A percentile compares a stretch with the other conserved stretches of the same genome.
phyloP scores from a whole-genome alignment of 2,797 vertebrate species.

The Fratercula arctica region DNA sequence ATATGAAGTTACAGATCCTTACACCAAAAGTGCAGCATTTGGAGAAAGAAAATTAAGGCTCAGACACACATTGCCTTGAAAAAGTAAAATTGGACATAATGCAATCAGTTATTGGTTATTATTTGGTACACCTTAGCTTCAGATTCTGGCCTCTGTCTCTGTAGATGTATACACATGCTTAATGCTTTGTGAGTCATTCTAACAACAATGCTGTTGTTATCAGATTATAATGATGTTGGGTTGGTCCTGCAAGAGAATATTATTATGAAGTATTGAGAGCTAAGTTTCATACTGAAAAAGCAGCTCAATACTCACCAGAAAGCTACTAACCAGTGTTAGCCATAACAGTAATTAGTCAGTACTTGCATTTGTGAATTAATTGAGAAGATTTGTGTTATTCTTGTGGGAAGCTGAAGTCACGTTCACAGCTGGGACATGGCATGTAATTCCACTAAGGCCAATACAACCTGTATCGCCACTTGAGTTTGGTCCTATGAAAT shows the following conservation, averaged over 20 bases:
- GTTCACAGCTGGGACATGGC: neutral
- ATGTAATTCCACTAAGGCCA: neutral
- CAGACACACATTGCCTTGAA: neutral
- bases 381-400: neutral
- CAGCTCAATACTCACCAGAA: neutral
- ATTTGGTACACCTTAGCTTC: neutral
- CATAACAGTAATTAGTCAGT: neutral
- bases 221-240: neutral
- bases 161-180: neutral
- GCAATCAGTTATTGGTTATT: neutral
- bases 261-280: neutral
- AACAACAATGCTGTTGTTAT: neutral
- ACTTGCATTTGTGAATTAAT: neutral
- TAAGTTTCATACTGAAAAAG: neutral
- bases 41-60: neutral
- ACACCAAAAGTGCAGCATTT: neutral
- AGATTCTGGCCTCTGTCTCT: neutral
- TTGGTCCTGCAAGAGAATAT: neutral
- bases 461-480: neutral
- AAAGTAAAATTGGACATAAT: neutral
- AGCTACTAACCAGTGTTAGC: neutral
- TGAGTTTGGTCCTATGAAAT: neutral
- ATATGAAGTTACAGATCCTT: neutral
- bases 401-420: neutral
- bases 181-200: conserved; percentile 5